Evolutionary conservation across 2,888 invertebrate genomes (phyloP), one percentile per base, ranked within the genome.

Genomic region (Seira musarum): DNA sequence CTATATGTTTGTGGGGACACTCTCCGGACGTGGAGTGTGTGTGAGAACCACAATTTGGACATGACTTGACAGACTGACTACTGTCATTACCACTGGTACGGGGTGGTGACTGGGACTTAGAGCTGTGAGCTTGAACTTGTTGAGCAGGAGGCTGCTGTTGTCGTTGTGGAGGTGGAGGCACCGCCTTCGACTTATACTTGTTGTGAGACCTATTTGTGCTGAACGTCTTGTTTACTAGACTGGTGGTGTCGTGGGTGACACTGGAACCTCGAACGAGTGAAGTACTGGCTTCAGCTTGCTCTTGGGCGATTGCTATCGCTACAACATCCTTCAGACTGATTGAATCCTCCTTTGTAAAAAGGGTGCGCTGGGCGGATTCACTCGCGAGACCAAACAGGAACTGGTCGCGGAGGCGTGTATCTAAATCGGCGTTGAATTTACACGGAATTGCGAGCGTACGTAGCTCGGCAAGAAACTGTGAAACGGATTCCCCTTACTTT

Each of bases 261-360:
- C n/a, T n/a, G n/a, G 60, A 68, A 19, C 78, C 65, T 2, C 81
- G 21, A 0, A 81, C 68, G 15, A 79, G 19, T 8, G 61, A 30
- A 0, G 81, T 79, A 21, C 73, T 75, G 13, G 65, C 25, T 49
- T 71, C 73, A 0, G 83, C 79, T 35, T 53, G 8, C 35, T 81
- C 81, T 15, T 67, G 72, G 25, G 72, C 73, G 1, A 63, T 15
- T 1, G 80, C 82, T 0, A 74, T 63, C 0, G 24, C n/a, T 2
- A 81, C 17, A 5, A 70, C 80, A 30, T 82, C 77, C 6, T 40
- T 30, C 25, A 82, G 53, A 0, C 15, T 3, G 8, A 82, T 49
- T 10, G 24, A 22, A 35, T 82, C 80, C 19, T 63, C 69, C 24
- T 81, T 69, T 1, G 72, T 61, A 64, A 82, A 82, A 1, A 81